phyloP scores from a whole-genome alignment of 2,888 invertebrate species.

The Rhagophthalmus giganteus region DNA sequence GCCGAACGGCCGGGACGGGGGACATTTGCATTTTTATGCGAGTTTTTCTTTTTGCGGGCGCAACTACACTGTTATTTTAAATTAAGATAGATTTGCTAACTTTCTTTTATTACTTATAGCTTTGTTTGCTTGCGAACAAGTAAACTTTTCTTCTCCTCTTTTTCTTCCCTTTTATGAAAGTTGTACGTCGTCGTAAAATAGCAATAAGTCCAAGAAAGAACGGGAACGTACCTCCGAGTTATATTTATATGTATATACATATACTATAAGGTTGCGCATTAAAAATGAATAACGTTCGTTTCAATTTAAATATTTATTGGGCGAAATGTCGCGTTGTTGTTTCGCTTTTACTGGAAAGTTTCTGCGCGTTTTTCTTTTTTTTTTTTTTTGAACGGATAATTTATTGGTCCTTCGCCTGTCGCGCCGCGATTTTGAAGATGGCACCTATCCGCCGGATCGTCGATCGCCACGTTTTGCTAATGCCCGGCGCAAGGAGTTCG shows the following conservation, averaged over 20 bases:
- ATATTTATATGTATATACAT: slow-evolving; percentile 16
- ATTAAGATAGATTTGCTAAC: slow-evolving; percentile 46
- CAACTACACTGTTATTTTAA: slow-evolving; percentile 47
- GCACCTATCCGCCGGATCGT: no score
- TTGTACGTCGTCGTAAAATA: slow-evolving; percentile 13
- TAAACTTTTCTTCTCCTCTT: slow-evolving; percentile 16
- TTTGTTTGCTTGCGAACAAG: slow-evolving; percentile 32
- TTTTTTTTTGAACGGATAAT: no score
- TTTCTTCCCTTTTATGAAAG: slow-evolving; percentile 8
- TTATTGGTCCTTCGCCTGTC: no score
- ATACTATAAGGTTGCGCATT: slow-evolving; percentile 3
- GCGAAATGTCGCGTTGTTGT: neutral
- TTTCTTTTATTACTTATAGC: slow-evolving; percentile 43
- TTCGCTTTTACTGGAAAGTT: no score
- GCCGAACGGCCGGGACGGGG: slow-evolving; percentile 40
- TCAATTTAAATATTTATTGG: slow-evolving; percentile 5
- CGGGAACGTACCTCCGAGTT: slow-evolving; percentile 8
- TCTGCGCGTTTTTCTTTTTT: no score
- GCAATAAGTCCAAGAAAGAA: slow-evolving; percentile 14
- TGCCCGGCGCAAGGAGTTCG: no score
- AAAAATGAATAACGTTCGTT: slow-evolving; percentile 4
- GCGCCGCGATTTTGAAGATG: no score
- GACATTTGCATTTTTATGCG: slow-evolving; percentile 52
- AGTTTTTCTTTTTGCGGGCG: slow-evolving; percentile 47
- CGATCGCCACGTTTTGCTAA: no score